These are phyloP conservation scores for Esox niger DNA, from an alignment of 2,113 vertebrate species.

Conservation along the genomic window DNA sequence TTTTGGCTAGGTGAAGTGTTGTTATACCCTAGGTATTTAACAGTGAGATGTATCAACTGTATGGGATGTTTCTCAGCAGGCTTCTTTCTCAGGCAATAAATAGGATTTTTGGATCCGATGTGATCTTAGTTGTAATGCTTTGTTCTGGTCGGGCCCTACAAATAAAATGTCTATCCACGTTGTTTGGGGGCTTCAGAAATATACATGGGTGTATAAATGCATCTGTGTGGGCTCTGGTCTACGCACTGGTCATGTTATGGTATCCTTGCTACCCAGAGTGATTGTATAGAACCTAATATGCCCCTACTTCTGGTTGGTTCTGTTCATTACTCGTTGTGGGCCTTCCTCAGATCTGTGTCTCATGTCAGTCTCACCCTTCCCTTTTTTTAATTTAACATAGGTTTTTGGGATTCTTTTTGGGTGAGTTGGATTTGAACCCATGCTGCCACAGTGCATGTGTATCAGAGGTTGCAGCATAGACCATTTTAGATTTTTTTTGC, in stretches of 20 bases:
- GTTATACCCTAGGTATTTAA: conserved; percentile 4
- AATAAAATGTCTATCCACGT: conserved; percentile 4
- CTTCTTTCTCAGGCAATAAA: conserved; percentile 7
- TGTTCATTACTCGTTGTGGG: no score
- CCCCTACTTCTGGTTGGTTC: no score
- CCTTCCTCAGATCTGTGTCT: no score
- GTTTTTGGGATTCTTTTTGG: not conserved
- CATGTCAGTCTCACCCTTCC: no score
- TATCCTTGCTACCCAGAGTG: not conserved
- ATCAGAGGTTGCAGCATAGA: no score
- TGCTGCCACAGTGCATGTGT: no score
- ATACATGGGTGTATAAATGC: not conserved
- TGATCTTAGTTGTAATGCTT: conserved; percentile 9
- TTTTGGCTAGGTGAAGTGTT: conserved; percentile 31
- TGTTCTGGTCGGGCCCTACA: not conserved
- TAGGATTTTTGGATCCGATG: conserved; percentile 3
- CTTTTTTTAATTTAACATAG: no score
- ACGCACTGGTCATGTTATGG: not conserved
- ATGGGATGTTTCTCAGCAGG: not conserved
- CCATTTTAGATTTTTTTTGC: no score
- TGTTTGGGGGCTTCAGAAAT: not conserved
- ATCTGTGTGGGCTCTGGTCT: not conserved
- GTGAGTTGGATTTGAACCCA: no score
- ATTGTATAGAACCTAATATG: not conserved
- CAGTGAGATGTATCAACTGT: not conserved